Evolutionary conservation across 2,888 invertebrate genomes (phyloP).

Genomic region (Agrotis ipsilon): DNA sequence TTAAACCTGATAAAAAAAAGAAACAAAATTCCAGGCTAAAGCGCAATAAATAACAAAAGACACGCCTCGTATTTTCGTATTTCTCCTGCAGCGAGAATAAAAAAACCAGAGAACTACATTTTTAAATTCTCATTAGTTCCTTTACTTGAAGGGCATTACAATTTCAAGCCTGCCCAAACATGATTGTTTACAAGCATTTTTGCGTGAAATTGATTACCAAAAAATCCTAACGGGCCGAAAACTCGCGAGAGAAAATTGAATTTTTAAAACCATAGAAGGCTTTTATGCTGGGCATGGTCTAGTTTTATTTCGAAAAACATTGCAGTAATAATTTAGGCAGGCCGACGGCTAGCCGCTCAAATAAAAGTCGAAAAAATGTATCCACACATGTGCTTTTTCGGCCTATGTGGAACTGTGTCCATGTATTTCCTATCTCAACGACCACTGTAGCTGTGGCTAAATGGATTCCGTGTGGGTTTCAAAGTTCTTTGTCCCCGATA

Average conservation of each 20-base stretch:
- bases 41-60: conserved; percentile 60
- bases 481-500: conserved; percentile 71
- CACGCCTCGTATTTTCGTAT: conserved; percentile 61
- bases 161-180: conserved; percentile 62
- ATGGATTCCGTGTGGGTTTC: conserved; percentile 75
- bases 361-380: conserved; percentile 64
- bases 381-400: conserved; percentile 59
- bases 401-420: conserved; percentile 53
- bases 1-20: conserved; percentile 49
- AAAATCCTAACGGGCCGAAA: conserved; percentile 66
- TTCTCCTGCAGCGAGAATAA: conserved; percentile 55
- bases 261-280: conserved; percentile 75
- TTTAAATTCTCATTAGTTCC: conserved; percentile 77
- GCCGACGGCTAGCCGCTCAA: conserved; percentile 59
- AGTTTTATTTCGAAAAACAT: conserved; percentile 76
- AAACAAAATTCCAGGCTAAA: conserved; percentile 42
- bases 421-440: conserved; percentile 64
- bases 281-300: conserved; percentile 68
- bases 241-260: conserved; percentile 73
- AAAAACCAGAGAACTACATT: conserved; percentile 67
- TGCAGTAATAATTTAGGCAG: conserved; percentile 76
- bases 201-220: conserved; percentile 72
- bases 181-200: conserved; percentile 70
- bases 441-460: conserved; percentile 68
- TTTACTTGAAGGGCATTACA: conserved; percentile 67